Conservation (phyloP, 2,888 invertebrate genomes). For the Epinotia nisella region DNA sequence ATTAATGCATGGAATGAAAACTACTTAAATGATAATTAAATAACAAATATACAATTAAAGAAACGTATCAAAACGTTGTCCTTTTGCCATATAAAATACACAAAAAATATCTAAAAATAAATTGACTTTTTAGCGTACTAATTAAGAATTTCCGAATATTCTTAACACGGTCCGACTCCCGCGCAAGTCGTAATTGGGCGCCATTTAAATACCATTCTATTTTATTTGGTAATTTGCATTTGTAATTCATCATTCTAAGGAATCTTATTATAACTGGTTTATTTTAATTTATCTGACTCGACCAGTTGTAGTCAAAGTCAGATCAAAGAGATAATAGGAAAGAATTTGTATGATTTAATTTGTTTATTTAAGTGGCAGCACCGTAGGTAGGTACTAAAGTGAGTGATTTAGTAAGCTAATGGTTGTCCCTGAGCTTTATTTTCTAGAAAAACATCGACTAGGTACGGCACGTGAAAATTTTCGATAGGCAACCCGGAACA, state of each 20-base stretch:
- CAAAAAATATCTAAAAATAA: too few species aligned
- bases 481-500: too few species aligned
- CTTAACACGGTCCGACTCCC: background rate
- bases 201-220: conserved; percentile 16
- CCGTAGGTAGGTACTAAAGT: too few species aligned
- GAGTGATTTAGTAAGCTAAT: too few species aligned
- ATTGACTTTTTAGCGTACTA: background rate
- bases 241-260: conserved; percentile 24
- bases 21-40: too few species aligned
- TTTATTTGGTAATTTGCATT: conserved; percentile 26
- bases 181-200: conserved; percentile 15
- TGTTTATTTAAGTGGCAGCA: background rate
- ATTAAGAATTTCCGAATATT: conserved; percentile 20
- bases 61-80: too few species aligned
- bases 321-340: conserved; percentile 7
- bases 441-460: too few species aligned
- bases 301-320: conserved; percentile 19
- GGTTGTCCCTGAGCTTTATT: too few species aligned
- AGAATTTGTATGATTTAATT: background rate
- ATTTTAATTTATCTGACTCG: conserved; percentile 16
- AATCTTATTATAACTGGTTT: conserved; percentile 18
- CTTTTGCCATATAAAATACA: too few species aligned
- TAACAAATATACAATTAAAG: too few species aligned
- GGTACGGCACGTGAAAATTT: too few species aligned
- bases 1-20: too few species aligned